Percentiles rank a stretch among this genome's conserved stretches.
phyloP scores from a whole-genome alignment of 2,113 vertebrate species.

The Numida meleagris region DNA sequence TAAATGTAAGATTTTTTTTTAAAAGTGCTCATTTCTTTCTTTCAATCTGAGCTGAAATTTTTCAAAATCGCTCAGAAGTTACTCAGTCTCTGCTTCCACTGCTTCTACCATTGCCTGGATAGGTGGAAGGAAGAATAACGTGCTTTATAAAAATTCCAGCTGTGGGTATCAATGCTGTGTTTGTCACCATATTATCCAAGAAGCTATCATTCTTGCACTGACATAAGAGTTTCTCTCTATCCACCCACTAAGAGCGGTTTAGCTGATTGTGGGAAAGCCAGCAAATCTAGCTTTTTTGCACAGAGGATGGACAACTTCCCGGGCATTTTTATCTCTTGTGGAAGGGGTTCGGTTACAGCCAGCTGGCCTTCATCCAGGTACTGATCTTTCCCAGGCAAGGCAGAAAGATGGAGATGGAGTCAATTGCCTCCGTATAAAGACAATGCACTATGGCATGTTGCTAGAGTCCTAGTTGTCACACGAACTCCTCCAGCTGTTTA shows the following conservation, averaged over 20 bases:
- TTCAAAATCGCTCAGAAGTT: not conserved
- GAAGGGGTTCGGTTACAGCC: slow-evolving; percentile 36
- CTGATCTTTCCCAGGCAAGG: slow-evolving; percentile 51
- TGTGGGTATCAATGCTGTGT: not conserved
- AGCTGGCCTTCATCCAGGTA: slow-evolving; percentile 56
- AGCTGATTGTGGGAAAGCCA: slow-evolving; percentile 47
- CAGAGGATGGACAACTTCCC: not conserved
- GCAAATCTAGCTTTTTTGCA: not conserved
- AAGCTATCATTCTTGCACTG: not conserved
- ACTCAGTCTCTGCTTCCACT: not conserved
- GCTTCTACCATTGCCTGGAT: not conserved
- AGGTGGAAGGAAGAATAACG: not conserved
- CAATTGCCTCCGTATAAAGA: not conserved
- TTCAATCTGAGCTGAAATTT: not conserved
- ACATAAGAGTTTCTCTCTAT: not conserved
- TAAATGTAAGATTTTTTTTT: not conserved
- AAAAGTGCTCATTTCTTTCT: not conserved
- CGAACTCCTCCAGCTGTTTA: not conserved
- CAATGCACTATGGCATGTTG: not conserved
- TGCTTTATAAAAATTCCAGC: not conserved
- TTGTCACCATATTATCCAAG: not conserved
- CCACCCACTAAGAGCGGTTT: not conserved
- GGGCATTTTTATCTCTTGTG: slow-evolving; percentile 52
- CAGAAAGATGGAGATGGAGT: not conserved
- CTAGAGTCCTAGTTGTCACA: not conserved